Conservation (phyloP, 1,140 invertebrate species). For the Anastatus disparis region DNA sequence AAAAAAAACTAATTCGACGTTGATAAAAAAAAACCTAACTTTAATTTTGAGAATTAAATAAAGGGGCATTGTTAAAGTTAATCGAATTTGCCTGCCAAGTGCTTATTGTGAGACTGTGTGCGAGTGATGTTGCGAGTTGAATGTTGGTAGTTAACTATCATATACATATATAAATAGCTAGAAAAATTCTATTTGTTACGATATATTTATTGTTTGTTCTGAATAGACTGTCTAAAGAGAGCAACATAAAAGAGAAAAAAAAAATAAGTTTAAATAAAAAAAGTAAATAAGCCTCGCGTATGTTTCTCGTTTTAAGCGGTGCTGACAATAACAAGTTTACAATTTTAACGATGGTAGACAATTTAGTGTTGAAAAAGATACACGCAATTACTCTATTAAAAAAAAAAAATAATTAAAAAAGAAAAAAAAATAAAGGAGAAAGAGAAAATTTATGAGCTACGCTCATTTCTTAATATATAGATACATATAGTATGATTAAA, state of each 20-base stretch:
- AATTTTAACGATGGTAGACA: constrained; percentile 44
- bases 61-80: constrained; percentile 62
- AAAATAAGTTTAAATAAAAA: constrained; percentile 14
- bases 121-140: constrained; percentile 24
- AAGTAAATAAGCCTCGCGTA: background rate
- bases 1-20: constrained; percentile 30
- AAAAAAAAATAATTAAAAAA: constrained; percentile 5
- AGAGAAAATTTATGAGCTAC: constrained; percentile 17
- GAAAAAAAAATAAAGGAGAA: constrained; percentile 10
- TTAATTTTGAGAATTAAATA: constrained; percentile 54
- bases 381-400: constrained; percentile 33
- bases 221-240: constrained; percentile 9
- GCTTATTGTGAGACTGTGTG: constrained; percentile 36
- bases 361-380: constrained; percentile 44
- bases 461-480: constrained; percentile 16
- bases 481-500: constrained; percentile 10
- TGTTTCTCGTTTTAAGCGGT: constrained; percentile 51
- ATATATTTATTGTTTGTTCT: constrained; percentile 46
- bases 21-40: constrained; percentile 37
- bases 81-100: constrained; percentile 41
- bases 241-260: too few species aligned
- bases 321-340: constrained; percentile 54
- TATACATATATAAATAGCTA: constrained; percentile 16
- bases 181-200: constrained; percentile 48
- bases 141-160: too few species aligned